Evolutionary conservation across 2,888 invertebrate species (phyloP).

Genomic region (Eugnorisma glareosa): DNA sequence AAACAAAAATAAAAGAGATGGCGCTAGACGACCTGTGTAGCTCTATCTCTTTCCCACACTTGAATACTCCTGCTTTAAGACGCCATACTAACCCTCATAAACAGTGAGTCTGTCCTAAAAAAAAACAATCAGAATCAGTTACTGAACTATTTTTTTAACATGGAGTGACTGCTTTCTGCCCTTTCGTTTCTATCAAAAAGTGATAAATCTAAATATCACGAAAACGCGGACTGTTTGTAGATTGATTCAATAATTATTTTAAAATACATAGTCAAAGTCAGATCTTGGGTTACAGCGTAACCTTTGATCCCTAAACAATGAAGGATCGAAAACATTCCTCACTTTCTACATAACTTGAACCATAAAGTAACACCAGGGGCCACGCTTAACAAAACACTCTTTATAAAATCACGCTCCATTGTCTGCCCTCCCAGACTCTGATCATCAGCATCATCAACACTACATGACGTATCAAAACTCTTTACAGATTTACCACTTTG

Average conservation of each 20-base stretch:
- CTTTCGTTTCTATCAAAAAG: too few species aligned
- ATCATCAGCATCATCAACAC: slow-evolving; percentile 61
- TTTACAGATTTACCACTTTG: background rate
- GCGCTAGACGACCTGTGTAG: too few species aligned
- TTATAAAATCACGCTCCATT: slow-evolving; percentile 73
- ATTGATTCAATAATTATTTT: background rate
- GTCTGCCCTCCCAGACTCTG: slow-evolving; percentile 55
- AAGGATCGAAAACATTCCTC: background rate
- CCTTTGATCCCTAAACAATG: background rate
- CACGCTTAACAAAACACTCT: slow-evolving; percentile 68
- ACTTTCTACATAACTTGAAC: slow-evolving; percentile 40
- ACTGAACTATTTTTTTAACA: too few species aligned
- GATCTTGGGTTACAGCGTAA: background rate
- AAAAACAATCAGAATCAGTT: too few species aligned
- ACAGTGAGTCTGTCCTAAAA: too few species aligned
- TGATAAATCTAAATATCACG: too few species aligned
- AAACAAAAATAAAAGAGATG: too few species aligned
- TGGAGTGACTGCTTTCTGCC: too few species aligned
- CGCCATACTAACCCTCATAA: too few species aligned
- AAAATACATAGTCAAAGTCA: background rate
- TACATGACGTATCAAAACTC: slow-evolving; percentile 54
- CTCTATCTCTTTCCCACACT: too few species aligned
- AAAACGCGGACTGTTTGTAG: too few species aligned
- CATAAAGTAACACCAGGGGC: slow-evolving; percentile 66
- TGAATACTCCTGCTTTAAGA: too few species aligned